These are phyloP conservation scores for Crossocerus cetratus DNA, from an alignment of 2,888 invertebrate genomes.

Conservation along the genomic window DNA sequence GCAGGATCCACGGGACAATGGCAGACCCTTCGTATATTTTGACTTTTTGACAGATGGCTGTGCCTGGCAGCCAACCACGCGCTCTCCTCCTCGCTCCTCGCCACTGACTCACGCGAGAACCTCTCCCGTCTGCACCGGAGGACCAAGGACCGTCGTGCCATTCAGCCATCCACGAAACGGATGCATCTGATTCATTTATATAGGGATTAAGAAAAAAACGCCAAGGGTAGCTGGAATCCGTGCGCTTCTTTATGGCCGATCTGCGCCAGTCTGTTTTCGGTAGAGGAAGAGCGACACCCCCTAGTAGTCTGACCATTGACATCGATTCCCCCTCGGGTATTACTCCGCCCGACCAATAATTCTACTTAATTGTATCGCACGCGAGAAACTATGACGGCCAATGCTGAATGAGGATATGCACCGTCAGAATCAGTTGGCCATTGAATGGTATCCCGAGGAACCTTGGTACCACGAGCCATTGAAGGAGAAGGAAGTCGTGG, in stretches of 20 bases:
- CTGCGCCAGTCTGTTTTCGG: not conserved
- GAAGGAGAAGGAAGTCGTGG: not conserved
- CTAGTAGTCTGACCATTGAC: too few species aligned
- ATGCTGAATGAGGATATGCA: too few species aligned
- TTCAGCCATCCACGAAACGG: slow-evolving; percentile 28
- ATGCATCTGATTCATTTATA: slow-evolving; percentile 40
- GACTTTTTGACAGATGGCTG: slow-evolving; percentile 77
- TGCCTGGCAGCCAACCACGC: slow-evolving; percentile 36
- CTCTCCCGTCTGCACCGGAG: slow-evolving; percentile 16
- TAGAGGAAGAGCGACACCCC: not conserved
- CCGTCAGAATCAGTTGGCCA: too few species aligned
- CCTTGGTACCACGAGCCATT: too few species aligned
- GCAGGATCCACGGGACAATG: slow-evolving; percentile 73
- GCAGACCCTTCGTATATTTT: slow-evolving; percentile 74
- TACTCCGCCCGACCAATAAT: too few species aligned
- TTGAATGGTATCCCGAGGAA: too few species aligned
- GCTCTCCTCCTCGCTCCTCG: slow-evolving; percentile 38
- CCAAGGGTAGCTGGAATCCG: slow-evolving; percentile 13
- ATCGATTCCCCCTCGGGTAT: too few species aligned
- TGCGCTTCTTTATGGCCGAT: slow-evolving; percentile 26
- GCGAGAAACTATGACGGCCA: too few species aligned
- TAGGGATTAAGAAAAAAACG: slow-evolving; percentile 35
- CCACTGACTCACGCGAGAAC: slow-evolving; percentile 21
- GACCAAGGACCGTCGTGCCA: slow-evolving; percentile 7
- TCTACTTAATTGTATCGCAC: too few species aligned